Evolutionary conservation across 2,113 vertebrate genomes (phyloP), one percentile per base, ranked within the genome.

Genomic region (Bombycilla garrulus): DNA sequence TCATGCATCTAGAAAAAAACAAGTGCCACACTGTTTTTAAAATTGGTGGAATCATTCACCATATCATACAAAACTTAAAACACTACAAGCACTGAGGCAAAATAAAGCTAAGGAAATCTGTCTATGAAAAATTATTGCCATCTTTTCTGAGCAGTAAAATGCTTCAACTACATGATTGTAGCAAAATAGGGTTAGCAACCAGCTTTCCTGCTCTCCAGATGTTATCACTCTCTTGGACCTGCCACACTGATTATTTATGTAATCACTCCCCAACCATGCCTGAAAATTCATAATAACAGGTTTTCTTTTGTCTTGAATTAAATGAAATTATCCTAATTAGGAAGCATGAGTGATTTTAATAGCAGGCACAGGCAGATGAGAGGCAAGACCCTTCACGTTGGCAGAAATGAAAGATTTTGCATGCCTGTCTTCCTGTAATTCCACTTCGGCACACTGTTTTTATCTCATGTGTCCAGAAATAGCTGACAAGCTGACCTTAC

Each of bases 1-100:
- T 98, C 98, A 0, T 99, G 99, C 86, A 99, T 98, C 99, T 99
- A 95, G 20, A 96, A 97, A 85, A 96, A 96, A 96, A 96, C 10
- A 91, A 84, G 33, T 87, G 70, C 26, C 50, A 64, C 9, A 6
- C 22, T 45, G 8, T 18, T 48, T 65, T 62, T 36, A 57, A 38
- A 84, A 24, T 29, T 19, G 9, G 5, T 78, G 48, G 33, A 88
- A 84, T 83, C 78, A 73, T 51, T 70, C 24, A 67, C n/a, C 20
- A 28, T 1, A 2, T 25, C 22, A 48, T 23, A 36, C 2, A 23
- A 86, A 94, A 31, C 47, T 90, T 88, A 76, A 60, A 85, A 67
- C 22, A 6, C 22, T 56, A 57, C 25, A 84, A 54, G 44, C 19
- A 54, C 5, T 60, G 24, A 82, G 36, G n/a, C 40, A 80, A 93